A percentile compares a stretch with the other conserved stretches of the same genome.
Evolutionary conservation across 2,797 vertebrate species (phyloP).

Genomic region (Harpagifer antarcticus): DNA sequence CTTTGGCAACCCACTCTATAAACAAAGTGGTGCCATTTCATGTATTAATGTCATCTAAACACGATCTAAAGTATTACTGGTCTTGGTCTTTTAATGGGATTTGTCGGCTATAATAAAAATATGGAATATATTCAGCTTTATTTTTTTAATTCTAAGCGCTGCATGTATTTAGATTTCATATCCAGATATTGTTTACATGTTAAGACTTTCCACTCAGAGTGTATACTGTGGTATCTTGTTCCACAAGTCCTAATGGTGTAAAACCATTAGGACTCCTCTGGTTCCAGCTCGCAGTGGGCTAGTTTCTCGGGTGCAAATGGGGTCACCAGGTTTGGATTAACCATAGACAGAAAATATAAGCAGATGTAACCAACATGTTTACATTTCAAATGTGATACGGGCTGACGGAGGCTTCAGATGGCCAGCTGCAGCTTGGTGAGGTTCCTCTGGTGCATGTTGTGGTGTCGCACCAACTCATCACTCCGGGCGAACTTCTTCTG

Average conservation of each 20-base stretch:
- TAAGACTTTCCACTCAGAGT: neutral
- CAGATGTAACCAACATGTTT: constrained; percentile 37
- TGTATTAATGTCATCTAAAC: neutral
- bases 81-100: constrained; percentile 18
- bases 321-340: neutral
- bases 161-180: neutral
- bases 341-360: constrained; percentile 8
- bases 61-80: neutral
- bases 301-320: neutral
- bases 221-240: neutral
- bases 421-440: constrained; percentile 97
- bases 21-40: neutral
- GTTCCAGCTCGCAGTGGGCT: neutral
- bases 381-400: constrained; percentile 15
- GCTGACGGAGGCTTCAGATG: constrained; percentile 81
- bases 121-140: neutral
- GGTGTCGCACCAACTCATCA: constrained; percentile 97
- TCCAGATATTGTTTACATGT: neutral
- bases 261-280: neutral
- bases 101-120: neutral
- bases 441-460: constrained; percentile 99
- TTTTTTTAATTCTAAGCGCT: neutral
- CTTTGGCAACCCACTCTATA: neutral
- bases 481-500: constrained; percentile 99
- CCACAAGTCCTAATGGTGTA: neutral